Evolutionary conservation across 1,140 invertebrate genomes (phyloP).

Genomic region (Neelides sp.): DNA sequence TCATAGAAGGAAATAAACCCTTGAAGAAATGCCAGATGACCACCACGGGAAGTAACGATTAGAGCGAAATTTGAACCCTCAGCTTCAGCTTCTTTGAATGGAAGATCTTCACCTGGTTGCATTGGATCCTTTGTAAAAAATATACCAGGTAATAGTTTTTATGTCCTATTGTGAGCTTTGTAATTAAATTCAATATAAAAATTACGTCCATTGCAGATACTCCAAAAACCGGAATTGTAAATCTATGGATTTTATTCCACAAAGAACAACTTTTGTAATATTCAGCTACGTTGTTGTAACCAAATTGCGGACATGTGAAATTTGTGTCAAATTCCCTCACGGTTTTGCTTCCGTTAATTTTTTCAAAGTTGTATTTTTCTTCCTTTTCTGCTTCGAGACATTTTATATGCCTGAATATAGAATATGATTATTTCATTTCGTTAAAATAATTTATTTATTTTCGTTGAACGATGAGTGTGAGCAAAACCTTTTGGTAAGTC

Average conservation of each 20-base stretch:
- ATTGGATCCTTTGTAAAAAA: too few species aligned
- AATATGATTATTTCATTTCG: background rate
- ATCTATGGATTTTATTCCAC: slow-evolving; percentile 4
- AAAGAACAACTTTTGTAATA: slow-evolving; percentile 11
- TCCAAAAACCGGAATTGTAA: slow-evolving; percentile 17
- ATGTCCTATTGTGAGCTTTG: too few species aligned
- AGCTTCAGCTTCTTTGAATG: slow-evolving; percentile 18
- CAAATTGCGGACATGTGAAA: slow-evolving; percentile 6
- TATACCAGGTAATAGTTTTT: too few species aligned
- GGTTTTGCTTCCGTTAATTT: slow-evolving; percentile 5
- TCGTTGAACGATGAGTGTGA: background rate
- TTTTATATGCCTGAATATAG: background rate
- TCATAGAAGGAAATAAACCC: slow-evolving; percentile 12
- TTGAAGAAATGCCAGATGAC: slow-evolving; percentile 24
- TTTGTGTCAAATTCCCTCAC: slow-evolving; percentile 2
- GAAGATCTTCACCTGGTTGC: slow-evolving; percentile 21
- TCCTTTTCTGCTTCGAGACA: background rate
- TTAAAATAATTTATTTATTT: background rate
- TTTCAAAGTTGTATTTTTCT: slow-evolving; percentile 1
- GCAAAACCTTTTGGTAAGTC: background rate
- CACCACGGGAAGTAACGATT: slow-evolving; percentile 24
- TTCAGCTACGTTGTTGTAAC: slow-evolving; percentile 11
- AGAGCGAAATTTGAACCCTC: slow-evolving; percentile 23
- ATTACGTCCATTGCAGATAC: slow-evolving; percentile 14
- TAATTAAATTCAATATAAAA: too few species aligned